Base-by-base conservation (phyloP, 2,113 vertebrate genomes). In the Platycercus adscitus region DNA sequence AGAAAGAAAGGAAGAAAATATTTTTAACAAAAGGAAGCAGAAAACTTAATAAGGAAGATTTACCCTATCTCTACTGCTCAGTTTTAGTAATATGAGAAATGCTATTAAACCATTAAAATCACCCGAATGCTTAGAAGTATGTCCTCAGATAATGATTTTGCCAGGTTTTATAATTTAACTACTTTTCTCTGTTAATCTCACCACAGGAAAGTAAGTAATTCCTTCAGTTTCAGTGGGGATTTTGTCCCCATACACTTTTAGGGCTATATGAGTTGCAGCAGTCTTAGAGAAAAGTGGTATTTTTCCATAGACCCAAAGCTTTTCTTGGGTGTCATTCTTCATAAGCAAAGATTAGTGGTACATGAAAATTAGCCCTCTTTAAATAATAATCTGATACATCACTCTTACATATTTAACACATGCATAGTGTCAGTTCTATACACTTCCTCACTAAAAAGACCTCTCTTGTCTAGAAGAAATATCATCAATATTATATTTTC, bases 261-360 rank as follows among this genome's bases (percentile, higher is more conserved):
- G 9, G 16, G 19, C 16, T 35, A 26, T 10, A 31, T 0, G 0
- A 82, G 20, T 55, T 71, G 14, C 52, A 73, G 37, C 1, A 6
- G 4, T 39, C 37, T 70, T 58, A n/a, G n/a, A 56, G 24, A 81
- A 66, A 86, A 50, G 11, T 33, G 24, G 1, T 16, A 58, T 41
- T 46, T 81, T 81, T 81, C 7, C 8, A 19, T 10, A 52, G 25
- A 70, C 11, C 2, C 14, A 17, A 71, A 88, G 24, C 5, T 19
- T 44, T 80, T 71, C 43, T 46, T 50, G 46, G 4, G 1, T 68
- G 10, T 60, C 14, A 19, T 68, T 68, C 19, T 17, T 82, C 10
- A 16, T 46, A 25, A 46, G 0, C 33, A 46, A 41, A 70, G 26
- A 64, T 33, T 66, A 35, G 14, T 24, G 13, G 11, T 46, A 78